Percentiles rank a stretch among this genome's conserved stretches.
Evolutionary conservation across 2,113 vertebrate genomes (phyloP).

Genomic region (Coptodon bakossiorum): DNA sequence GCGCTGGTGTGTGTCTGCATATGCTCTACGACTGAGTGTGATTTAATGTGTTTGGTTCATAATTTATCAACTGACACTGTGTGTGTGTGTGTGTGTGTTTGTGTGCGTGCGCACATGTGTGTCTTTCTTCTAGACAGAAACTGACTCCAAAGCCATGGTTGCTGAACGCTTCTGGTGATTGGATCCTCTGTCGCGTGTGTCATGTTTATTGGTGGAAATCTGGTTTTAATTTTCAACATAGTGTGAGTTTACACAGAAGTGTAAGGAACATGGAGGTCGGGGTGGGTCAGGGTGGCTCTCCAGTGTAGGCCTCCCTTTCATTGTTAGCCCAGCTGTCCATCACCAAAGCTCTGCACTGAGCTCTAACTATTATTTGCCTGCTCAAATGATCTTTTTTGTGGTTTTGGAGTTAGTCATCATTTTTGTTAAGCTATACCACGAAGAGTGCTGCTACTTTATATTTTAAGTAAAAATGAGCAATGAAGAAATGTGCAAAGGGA

Average conservation of each 20-base stretch:
- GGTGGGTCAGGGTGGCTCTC: not conserved
- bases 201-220: not conserved
- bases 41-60: not conserved
- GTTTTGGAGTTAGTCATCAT: not conserved
- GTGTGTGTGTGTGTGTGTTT: not conserved
- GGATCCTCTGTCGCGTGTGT: not conserved
- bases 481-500: not conserved
- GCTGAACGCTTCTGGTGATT: not conserved
- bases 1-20: not conserved
- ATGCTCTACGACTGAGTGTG: not conserved
- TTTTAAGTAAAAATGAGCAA: not conserved
- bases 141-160: not conserved
- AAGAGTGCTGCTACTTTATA: not conserved
- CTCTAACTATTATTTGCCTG: not conserved
- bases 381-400: not conserved
- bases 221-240: not conserved
- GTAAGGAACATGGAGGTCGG: not conserved
- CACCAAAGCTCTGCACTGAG: not conserved
- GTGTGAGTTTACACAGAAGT: not conserved
- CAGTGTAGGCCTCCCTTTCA: not conserved
- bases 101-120: accelerated
- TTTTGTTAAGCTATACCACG: not conserved
- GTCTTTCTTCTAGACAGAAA: not conserved
- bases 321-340: not conserved
- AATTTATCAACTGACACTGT: not conserved